Base-by-base conservation (phyloP, 2,888 invertebrate genomes). In the Drosophila histrio region DNA sequence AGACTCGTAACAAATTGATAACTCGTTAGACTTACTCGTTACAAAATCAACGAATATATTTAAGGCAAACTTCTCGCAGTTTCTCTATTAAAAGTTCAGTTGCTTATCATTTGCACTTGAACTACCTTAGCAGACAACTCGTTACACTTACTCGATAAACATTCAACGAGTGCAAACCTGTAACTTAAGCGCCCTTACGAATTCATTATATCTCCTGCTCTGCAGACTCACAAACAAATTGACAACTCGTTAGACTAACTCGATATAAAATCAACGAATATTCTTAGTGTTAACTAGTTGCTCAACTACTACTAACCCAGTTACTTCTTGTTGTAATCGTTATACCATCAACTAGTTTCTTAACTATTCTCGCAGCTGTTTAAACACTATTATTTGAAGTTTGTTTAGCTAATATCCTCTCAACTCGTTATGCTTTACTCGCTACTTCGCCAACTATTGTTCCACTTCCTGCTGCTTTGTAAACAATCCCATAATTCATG, bases 401-500 rank as follows among this genome's bases (percentile, higher is more conserved):
- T 36, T 13, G 15, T 11, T 22, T 24, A 24, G 17, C 3, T 50
- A 36, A 36, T 41, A n/a, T 22, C 6, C 8, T 8, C 28, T 26
- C 3, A 1, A 24, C 22, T 61, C 36, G 19, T 50, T 53, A 17
- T 24, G 19, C 17, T 50, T 38, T 11, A 30, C 28, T 60, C 59
- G 60, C 15, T 41, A n/a, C 17, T 39, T 7, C 15, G 39, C 7
- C 34, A 15, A 17, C 38, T 54, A 32, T 50, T 38, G 41, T 44
- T 44, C 28, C 19, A 41, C 38, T 65, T 47, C 50, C 61, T 22
- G 26, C 61, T 19, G 53, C 70, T 7, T 41, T 50, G 70, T 65
- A 69, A 73, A 73, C 73, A 73, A 57, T 52, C 46, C 39, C 74
- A 73, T 73, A 69, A 73, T 58, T 73, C 73, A 74, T 54, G 57